Conservation (phyloP, 1,140 invertebrate species). For the Adoxophyes honmai region DNA sequence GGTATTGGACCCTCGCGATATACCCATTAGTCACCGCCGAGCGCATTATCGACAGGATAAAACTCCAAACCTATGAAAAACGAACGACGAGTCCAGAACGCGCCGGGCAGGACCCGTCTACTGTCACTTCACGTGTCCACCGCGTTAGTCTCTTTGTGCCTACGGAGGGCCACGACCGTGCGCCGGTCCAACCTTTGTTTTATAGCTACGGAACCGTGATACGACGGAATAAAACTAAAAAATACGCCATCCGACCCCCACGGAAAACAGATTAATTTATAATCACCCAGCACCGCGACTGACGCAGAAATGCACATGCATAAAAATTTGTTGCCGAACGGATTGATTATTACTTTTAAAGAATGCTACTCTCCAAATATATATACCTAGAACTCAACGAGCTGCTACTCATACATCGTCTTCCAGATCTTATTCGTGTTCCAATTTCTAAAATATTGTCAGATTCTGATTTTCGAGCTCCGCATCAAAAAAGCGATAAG, state of each 20-base stretch:
- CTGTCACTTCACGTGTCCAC: slow-evolving; percentile 29
- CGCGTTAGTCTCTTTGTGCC: slow-evolving; percentile 18
- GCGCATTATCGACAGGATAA: slow-evolving; percentile 34
- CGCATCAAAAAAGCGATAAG: slow-evolving; percentile 5
- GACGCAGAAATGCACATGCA: too few species aligned
- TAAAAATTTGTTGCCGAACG: too few species aligned
- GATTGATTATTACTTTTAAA: too few species aligned
- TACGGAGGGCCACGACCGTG: not conserved
- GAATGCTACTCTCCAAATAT: too few species aligned
- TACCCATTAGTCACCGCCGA: slow-evolving; percentile 26
- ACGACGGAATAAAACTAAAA: too few species aligned
- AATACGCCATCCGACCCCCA: too few species aligned
- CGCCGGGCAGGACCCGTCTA: slow-evolving; percentile 19
- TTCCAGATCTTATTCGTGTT: too few species aligned
- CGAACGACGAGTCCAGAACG: slow-evolving; percentile 27
- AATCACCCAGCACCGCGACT: too few species aligned
- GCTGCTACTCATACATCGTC: too few species aligned
- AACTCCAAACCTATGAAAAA: slow-evolving; percentile 46
- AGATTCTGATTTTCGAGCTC: not conserved
- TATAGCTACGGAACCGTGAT: not conserved
- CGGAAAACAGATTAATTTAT: too few species aligned
- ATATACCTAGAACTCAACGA: too few species aligned
- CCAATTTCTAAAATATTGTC: not conserved
- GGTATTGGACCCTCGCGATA: slow-evolving; percentile 20
- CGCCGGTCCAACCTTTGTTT: not conserved